Base-by-base conservation (phyloP, 2,113 vertebrate species). In the Trochalopteron elliotii region DNA sequence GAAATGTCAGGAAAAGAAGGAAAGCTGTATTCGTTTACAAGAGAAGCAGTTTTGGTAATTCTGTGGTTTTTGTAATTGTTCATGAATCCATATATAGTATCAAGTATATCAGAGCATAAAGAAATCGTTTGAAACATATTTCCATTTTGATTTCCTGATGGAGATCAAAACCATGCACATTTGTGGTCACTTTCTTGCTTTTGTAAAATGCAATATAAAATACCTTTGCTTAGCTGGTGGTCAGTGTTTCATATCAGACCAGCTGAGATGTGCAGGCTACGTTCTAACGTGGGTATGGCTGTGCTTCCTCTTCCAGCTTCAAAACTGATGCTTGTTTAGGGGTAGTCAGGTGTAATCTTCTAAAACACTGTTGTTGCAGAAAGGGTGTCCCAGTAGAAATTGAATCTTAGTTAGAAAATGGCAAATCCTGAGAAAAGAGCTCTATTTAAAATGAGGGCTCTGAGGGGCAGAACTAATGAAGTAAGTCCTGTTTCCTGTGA, bases 381-480 rank as follows among this genome's bases (percentile, higher is more conserved):
- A 86, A 15, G 20, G 6, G 6, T 65, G 21, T 25, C 53, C 27
- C n/a, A 21, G 39, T 14, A 47, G 11, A 61, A 76, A 74, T 2
- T 7, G 11, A 67, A 39, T 42, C 3, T 3, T 23, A 45, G 45
- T 59, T 68, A 83, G 9, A 80, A 63, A 55, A 63, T 44, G 57
- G 47, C 33, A 91, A 83, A 55, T 17, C 35, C 65, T 67, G 74
- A 87, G 25, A 44, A 42, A 69, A 81, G 37, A 64, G 9, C 6
- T 86, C 7, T 74, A 0, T 86, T 74, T 70, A 55, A 81, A 91
- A 50, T 9, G 24, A 33, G 23, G 19, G 15, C 57, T 76, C 33
- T 30, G 21, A 76, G 47, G 11, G 19, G 44, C 0, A 0, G 56
- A 61, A 63, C 47, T 67, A 22, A 55, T 0, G 1, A 80, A 42